Percentiles rank a stretch among this genome's conserved stretches.
phyloP scores from a whole-genome alignment of 2,888 invertebrate species.

The Harpalus rubripes region DNA sequence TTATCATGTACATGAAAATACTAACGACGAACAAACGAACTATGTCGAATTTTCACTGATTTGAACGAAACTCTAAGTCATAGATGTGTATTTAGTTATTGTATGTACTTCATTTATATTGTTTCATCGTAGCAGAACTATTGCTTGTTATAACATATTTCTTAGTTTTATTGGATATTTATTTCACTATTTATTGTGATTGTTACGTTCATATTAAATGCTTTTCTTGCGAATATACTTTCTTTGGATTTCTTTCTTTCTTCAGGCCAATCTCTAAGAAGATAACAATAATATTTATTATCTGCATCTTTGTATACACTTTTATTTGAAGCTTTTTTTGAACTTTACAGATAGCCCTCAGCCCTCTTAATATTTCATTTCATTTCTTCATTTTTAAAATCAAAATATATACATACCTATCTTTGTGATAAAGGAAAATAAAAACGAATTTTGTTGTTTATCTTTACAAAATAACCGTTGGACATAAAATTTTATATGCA shows the following conservation, averaged over 20 bases:
- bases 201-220: slow-evolving; percentile 74
- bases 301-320: no score
- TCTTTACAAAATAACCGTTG: no score
- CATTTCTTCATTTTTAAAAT: no score
- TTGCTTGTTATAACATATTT: slow-evolving; percentile 64
- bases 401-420: no score
- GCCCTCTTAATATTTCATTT: no score
- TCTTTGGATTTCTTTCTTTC: slow-evolving; percentile 69
- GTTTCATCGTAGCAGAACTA: slow-evolving; percentile 58
- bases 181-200: slow-evolving; percentile 74
- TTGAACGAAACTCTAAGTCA: slow-evolving; percentile 59
- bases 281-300: background rate
- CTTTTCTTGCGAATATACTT: slow-evolving; percentile 73
- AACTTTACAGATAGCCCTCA: no score
- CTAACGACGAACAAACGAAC: slow-evolving; percentile 50
- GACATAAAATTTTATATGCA: no score
- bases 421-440: no score
- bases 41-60: slow-evolving; percentile 55
- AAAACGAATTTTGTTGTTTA: no score
- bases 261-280: slow-evolving; percentile 16
- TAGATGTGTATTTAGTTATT: slow-evolving; percentile 54
- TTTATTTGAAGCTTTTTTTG: no score
- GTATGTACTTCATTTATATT: slow-evolving; percentile 57
- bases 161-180: slow-evolving; percentile 69
- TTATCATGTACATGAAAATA: slow-evolving; percentile 40